Base-by-base conservation (phyloP, 2,113 vertebrate species). In the Apodemus speciosus region DNA sequence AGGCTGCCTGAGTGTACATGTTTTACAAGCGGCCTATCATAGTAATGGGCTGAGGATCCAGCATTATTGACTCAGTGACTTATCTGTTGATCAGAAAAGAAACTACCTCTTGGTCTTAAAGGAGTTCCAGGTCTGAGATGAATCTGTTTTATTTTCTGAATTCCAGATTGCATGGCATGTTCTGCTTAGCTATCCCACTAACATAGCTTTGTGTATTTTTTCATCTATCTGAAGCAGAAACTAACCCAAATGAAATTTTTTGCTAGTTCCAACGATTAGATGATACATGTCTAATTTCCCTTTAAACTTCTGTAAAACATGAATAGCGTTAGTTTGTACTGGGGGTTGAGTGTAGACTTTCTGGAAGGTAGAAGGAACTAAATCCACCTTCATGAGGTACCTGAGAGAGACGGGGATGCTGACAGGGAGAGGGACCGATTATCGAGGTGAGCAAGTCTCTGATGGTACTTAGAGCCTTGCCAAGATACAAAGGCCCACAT, bases 281-380 rank as follows among this genome's bases (percentile, higher is more conserved):
- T 71, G 83, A 93, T 66, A 49, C 9, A n/a, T 91, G 40, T 91
- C 90, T 76, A 92, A 90, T 86, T 96, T 94, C 38, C 72, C 56
- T 93, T 92, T 56, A 76, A 40, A 43, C 40, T 85, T 76, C 35
- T 75, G 64, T 56, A 35, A 87, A 93, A 84, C n/a, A 40, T 85
- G 8, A 35, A 51, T 72, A 10, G 7, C 43, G 92, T 92, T 68
- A 18, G 3, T 80, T 96, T 94, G 71, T 62, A 21, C 43, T 90
- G n/a, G 56, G 30, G 56, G 46, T 73, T 93, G 93, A 93, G 53
- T 25, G 15, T 60, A 46, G 30, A 73, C 20, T 66, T 75, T 53
- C 38, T 3, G 46, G 79, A 91, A 91, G 20, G 21, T 71, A 49
- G 71, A 76, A 72, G 13, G 27, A 76, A 58, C 40, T 56, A 85